A percentile compares a stretch with the other conserved stretches of the same genome.
Conservation (phyloP, 2,888 invertebrate species). For the Lasioglossum lativentre region DNA sequence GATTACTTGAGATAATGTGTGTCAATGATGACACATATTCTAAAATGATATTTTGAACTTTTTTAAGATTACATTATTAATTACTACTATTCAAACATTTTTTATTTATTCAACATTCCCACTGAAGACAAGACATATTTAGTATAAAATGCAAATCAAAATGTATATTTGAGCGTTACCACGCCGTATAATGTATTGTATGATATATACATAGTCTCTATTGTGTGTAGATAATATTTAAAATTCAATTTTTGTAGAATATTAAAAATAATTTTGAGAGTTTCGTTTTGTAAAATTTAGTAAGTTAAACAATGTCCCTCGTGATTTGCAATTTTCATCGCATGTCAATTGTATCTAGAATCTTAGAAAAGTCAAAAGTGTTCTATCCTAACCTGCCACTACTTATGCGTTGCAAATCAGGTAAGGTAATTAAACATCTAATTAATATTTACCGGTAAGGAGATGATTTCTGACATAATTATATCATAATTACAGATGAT, state of each 20-base stretch:
- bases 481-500: conserved; percentile 66
- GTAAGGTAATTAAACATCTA: conserved; percentile 58
- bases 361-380: conserved; percentile 65
- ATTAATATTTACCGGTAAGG: not conserved
- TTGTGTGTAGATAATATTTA: not conserved
- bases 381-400: conserved; percentile 62
- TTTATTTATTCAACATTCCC: not conserved
- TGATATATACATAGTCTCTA: not conserved
- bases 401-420: conserved; percentile 75
- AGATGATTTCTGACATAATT: conserved; percentile 4
- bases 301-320: conserved; percentile 64
- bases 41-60: not conserved
- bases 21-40: not conserved
- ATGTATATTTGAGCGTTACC: not conserved
- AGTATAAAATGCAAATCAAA: not conserved
- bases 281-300: conserved; percentile 21
- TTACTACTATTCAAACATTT: not conserved
- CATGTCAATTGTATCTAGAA: conserved; percentile 59
- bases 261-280: not conserved
- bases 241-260: not conserved
- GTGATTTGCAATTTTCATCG: conserved; percentile 55
- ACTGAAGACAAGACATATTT: not conserved
- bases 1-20: not conserved
- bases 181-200: not conserved
- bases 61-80: not conserved